A percentile compares a stretch with the other conserved stretches of the same genome.
Evolutionary conservation across 2,888 invertebrate genomes (phyloP).

Genomic region (Drosophila leonis): DNA sequence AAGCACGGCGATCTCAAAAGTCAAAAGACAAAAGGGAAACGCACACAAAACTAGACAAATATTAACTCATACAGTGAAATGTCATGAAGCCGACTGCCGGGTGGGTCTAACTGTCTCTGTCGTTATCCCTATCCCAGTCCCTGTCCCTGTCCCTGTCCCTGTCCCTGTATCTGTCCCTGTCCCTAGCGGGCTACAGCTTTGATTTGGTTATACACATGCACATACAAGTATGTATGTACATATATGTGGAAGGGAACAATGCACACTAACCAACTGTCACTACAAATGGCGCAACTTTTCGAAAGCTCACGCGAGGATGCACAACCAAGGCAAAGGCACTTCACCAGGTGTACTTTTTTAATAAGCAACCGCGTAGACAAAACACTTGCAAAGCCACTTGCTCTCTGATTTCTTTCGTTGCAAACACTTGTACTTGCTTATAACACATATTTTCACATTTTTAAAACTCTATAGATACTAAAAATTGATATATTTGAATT

Average conservation of each 20-base stretch:
- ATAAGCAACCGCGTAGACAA: not conserved
- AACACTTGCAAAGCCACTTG: slow-evolving; percentile 9
- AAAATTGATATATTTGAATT: not conserved
- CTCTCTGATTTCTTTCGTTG: not conserved
- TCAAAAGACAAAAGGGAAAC: slow-evolving; percentile 67
- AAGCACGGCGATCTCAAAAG: slow-evolving; percentile 52
- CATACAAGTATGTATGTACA: not conserved
- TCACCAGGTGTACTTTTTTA: slow-evolving; percentile 13
- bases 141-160: not conserved
- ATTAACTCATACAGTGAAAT: slow-evolving; percentile 56
- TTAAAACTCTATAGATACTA: not conserved
- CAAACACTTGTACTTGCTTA: not conserved
- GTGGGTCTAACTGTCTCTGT: slow-evolving; percentile 6
- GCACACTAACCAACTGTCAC: slow-evolving; percentile 33
- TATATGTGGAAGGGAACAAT: slow-evolving; percentile 33
- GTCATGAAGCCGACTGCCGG: slow-evolving; percentile 7
- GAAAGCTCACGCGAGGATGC: slow-evolving; percentile 38
- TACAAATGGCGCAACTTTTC: slow-evolving; percentile 40
- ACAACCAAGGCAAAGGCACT: slow-evolving; percentile 14
- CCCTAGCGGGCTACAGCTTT: slow-evolving; percentile 8
- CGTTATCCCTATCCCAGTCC: not conserved
- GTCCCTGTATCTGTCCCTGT: not conserved
- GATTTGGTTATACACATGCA: slow-evolving; percentile 10
- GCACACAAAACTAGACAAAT: slow-evolving; percentile 75
- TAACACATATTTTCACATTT: not conserved